Base-by-base conservation (phyloP, 2,113 vertebrate species). In the Prolemur simus region DNA sequence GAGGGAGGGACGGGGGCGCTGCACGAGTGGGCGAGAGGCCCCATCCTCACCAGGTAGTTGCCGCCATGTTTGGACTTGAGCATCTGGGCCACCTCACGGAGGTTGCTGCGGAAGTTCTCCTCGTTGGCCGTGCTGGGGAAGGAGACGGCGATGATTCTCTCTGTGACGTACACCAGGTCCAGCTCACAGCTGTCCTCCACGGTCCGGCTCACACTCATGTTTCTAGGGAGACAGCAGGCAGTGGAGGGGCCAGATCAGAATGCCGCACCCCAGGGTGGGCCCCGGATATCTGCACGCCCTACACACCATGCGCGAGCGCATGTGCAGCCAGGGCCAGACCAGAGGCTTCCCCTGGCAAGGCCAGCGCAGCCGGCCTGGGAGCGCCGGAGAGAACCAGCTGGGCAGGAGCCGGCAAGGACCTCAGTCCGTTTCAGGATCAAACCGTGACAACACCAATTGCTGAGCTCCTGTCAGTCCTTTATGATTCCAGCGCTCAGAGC, bases 51-150 rank as follows among this genome's bases (percentile, higher is more conserved):
- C 99, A 99, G 98, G 54, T 99, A 99, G 98, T 98, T 99, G 97
- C 99, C 99, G 2, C 99, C 99, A 4, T 99, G 99, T 98, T 99
- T 99, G 98, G 99, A 99, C 97, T 99, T 99, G 97, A 99, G 99
- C 99, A 99, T 99, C 98, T 99, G 99, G 60, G 99, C 99, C 96
- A 99, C 99, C 98, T 99, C 99, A 0, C 99, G 99, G 95, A 99
- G 99, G 98, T 99, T 99, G 97, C 98, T 98, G 34, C 98, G 98
- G 87, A 99, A 99, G 98, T 97, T 99, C 97, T 99, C 99, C 97
- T 99, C 99, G 10, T 99, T 99, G 0, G 99, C 99, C 0, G 96
- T 86, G 78, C 99, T 98, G 96, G 99, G 99, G 97, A 99, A 99
- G 96, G 99, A 99, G 93, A 99, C 99, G 0, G 99, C 99, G 17